Evolutionary conservation across 1,140 invertebrate species (phyloP).

Genomic region (Pseudomyrmex dendroicus): DNA sequence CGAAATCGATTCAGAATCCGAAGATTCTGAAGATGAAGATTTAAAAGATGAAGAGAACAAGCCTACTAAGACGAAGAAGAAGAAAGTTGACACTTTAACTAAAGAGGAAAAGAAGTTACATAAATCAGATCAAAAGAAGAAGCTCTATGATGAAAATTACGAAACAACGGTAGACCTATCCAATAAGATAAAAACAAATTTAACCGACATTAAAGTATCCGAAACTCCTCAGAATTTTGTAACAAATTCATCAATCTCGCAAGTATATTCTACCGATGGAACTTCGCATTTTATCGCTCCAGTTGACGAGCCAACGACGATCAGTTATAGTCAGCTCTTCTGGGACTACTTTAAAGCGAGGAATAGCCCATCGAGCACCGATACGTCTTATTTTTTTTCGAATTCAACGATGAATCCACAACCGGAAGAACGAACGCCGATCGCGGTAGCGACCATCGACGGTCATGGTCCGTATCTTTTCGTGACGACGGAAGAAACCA

Average conservation of each 20-base stretch:
- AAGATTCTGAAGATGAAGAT: neutral
- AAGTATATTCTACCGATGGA: conserved; percentile 8
- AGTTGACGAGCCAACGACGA: conserved; percentile 40
- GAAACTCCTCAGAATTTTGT: conserved; percentile 5
- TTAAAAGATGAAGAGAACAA: conserved; percentile 37
- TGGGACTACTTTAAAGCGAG: conserved; percentile 76
- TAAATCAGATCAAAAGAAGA: neutral
- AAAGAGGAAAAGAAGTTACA: neutral
- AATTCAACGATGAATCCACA: conserved; percentile 31
- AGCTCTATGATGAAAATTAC: neutral
- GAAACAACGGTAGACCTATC: conserved; percentile 3
- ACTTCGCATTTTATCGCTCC: neutral
- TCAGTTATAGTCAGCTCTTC: conserved; percentile 67
- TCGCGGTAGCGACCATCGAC: conserved; percentile 35
- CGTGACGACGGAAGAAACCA: neutral
- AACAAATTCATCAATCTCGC: neutral
- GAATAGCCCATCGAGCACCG: conserved; percentile 51
- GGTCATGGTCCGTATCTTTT: conserved; percentile 58
- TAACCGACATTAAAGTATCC: neutral
- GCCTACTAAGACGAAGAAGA: neutral
- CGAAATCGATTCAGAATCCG: neutral
- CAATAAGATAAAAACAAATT: neutral
- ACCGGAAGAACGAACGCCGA: conserved; percentile 29
- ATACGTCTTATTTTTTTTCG: neutral
- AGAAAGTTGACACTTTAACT: neutral